Evolutionary conservation across 2,113 vertebrate genomes (phyloP), one percentile per base, ranked within the genome.

Genomic region (Phasianus colchicus): DNA sequence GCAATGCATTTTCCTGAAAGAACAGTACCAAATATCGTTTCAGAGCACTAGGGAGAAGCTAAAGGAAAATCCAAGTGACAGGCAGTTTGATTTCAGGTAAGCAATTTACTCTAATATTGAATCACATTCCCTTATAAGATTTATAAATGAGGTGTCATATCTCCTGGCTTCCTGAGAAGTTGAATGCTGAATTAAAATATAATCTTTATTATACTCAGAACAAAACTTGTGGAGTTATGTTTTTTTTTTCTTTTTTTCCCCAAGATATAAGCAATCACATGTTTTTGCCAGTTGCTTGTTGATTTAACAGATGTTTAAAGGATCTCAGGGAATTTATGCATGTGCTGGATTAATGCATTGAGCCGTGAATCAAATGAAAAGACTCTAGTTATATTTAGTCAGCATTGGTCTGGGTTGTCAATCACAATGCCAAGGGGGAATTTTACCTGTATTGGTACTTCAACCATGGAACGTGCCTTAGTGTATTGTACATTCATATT

Each of bases 71-170:
- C 97, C 94, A 42, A 86, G 95, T 30, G 77, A 86, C 52, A 96
- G 89, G 30, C 98, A 98, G 76, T 97, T 98, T 95, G 98, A 98
- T 96, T 98, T 99, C 96, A 98, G 98, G 97, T 99, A 83, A 85
- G 84, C 71, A 43, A 38, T 69, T 76, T 17, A 58, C 34, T 65
- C 30, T 80, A 61, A 29, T 45, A 36, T 58, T 54, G 36, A 66
- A 55, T 73, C 9, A 24, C 43, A 50, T 55, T 48, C 1, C 63
- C 54, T 38, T 70, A 24, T 72, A 36, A 9, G 75, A 43, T 83
- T 79, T 85, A 50, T 65, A 81, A 86, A 65, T 65, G 34, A 47
- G 7, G 32, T 48, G 4, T 38, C 24, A 67, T 76, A 69, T 79
- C 24, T 93, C 5, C 11, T 75, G 24, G 10, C 40, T 87, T 82